A percentile compares a stretch with the other conserved stretches of the same genome.
Conservation (phyloP, 23 tunicate species). For the Clavelina lepadiformis region DNA sequence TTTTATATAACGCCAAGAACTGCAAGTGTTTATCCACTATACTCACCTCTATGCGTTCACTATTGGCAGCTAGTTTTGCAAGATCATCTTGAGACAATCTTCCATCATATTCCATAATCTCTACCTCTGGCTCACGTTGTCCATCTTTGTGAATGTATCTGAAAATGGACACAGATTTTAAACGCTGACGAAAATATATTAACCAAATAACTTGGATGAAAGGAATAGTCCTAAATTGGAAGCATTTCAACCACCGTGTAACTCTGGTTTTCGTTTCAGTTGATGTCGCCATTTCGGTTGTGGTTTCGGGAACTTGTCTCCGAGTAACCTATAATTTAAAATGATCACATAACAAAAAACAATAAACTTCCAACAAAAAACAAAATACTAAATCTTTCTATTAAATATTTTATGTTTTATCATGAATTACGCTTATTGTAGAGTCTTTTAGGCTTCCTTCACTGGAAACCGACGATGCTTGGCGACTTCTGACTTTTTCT, state of each 20-base stretch:
- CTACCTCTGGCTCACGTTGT: slow-evolving; percentile 55
- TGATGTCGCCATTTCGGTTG: slow-evolving; percentile 18
- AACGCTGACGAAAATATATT: no score
- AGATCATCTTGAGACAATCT: slow-evolving; percentile 65
- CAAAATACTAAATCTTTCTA: no score
- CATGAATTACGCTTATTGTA: no score
- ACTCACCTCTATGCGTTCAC: slow-evolving; percentile 64
- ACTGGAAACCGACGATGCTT: not conserved
- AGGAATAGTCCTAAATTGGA: no score
- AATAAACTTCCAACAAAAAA: no score
- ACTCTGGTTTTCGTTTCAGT: slow-evolving; percentile 62
- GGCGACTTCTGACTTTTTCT: slow-evolving; percentile 7
- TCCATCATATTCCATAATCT: slow-evolving; percentile 72
- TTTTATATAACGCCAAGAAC: not conserved
- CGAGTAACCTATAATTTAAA: no score
- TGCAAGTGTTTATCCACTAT: not conserved
- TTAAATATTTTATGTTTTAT: no score
- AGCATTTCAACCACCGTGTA: no score
- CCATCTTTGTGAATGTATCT: slow-evolving; percentile 85
- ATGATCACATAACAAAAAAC: no score
- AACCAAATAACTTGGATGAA: no score
- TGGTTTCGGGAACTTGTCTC: slow-evolving; percentile 39
- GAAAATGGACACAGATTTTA: not conserved
- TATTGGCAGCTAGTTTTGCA: slow-evolving; percentile 31
- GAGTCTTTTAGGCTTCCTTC: no score